Base-by-base conservation (phyloP, 92 coral and sea anemone genomes). In the Desmophyllum pertusum region DNA sequence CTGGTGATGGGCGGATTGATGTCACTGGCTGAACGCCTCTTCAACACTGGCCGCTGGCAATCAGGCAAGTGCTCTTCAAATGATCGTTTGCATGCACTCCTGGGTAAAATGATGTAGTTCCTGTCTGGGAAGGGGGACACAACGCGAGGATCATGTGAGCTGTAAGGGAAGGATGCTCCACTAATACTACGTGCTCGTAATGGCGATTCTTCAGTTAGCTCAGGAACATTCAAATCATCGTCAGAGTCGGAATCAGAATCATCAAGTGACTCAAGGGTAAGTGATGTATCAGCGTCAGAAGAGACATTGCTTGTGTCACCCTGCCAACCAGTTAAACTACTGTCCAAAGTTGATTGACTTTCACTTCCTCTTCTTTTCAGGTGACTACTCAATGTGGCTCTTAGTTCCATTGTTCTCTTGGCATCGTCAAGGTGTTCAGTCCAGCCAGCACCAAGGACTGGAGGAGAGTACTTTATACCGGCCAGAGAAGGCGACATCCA, bases 401-500 rank as follows among this genome's bases (percentile, higher is more conserved):
- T 88, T 29, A 85, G 85, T 45, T 51, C 66, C 76, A 83, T 84
- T 31, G 91, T 83, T 39, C 89, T 90, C 70, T 86, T 81, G 15
- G 94, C 96, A 18, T 94, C 92, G n/a, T 86, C 86, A 10, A 87
- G 92, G 53, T 90, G 83, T 57, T 91, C 92, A 46, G 92, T 59
- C 91, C 92, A 89, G 72, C 93, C 86, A 25, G 78, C 75, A 35
- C 51, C 70, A 31, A 78, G 70, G 53, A 50, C 75, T 41, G 91
- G 87, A 7, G 87, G 59, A 5, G 88, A 57, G 88, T 90, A 96
- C 27, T 79, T 84, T 15, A 64, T 80, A 10, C 99, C 99, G 21
- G 93, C 41, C 36, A 96, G 91, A 4, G 99, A 93, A 1, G 99
- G 99, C 19, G 91, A 81, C 2, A 96, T 77, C 99, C 99, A 96